These are phyloP conservation scores for Brachyopa scutellaris DNA, from an alignment of 2,888 invertebrate genomes.

Conservation along the genomic window DNA sequence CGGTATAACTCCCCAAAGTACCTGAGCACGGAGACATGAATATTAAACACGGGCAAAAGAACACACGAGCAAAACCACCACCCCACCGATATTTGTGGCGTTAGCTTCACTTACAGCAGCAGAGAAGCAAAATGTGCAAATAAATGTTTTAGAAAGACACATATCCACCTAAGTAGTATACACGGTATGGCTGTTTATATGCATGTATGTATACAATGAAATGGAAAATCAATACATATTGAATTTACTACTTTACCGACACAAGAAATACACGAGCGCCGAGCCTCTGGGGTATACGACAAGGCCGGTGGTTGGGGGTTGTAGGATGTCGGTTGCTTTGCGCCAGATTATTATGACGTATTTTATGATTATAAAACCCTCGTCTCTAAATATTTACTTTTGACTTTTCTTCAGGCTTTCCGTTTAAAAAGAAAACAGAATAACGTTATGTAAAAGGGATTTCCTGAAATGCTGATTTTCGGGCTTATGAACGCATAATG, in stretches of 20 bases:
- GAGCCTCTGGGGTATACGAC: not conserved
- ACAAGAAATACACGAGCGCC: constrained; percentile 8
- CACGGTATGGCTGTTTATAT: not conserved
- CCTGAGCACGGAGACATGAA: constrained; percentile 49
- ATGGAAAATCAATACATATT: constrained; percentile 51
- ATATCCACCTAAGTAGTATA: not conserved
- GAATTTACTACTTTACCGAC: not conserved
- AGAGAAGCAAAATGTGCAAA: not conserved
- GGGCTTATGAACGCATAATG: constrained; percentile 1
- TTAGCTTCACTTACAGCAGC: not conserved
- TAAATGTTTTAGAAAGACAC: constrained; percentile 29
- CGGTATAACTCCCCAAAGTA: constrained; percentile 32
- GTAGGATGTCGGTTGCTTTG: constrained; percentile 1
- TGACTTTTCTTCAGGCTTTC: not conserved
- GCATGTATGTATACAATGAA: not conserved
- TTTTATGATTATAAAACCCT: constrained; percentile 22
- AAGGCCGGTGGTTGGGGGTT: not conserved
- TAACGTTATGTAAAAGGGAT: too few species aligned
- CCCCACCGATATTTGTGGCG: not conserved
- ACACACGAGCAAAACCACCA: constrained; percentile 27
- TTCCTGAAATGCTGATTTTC: constrained; percentile 2
- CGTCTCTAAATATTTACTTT: constrained; percentile 21
- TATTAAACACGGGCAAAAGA: constrained; percentile 45
- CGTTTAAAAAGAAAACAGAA: too few species aligned
- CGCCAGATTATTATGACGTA: constrained; percentile 29